Percentiles rank a stretch among this genome's conserved stretches.
Evolutionary conservation across 2,797 vertebrate genomes (phyloP).

Genomic region (Danio choprae): DNA sequence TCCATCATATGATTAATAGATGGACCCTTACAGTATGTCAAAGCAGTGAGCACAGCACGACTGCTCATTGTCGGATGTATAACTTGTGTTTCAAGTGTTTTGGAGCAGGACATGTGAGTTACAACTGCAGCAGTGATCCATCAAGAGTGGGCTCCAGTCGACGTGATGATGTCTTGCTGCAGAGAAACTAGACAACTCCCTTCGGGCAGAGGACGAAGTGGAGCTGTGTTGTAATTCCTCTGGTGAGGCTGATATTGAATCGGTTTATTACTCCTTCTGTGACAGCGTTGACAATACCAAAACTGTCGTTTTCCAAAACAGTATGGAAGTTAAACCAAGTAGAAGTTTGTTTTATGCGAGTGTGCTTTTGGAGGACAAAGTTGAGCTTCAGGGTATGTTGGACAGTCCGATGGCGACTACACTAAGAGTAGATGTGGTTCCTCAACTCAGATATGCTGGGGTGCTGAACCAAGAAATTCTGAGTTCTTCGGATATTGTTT

Average conservation of each 20-base stretch:
- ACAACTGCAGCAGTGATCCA: not conserved
- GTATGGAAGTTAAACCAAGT: not conserved
- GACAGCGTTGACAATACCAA: not conserved
- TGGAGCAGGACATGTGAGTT: not conserved
- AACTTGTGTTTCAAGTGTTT: slow-evolving; percentile 21
- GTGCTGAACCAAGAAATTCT: not conserved
- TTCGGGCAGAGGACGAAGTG: not conserved
- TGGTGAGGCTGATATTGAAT: not conserved
- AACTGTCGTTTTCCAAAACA: not conserved
- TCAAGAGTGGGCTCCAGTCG: not conserved
- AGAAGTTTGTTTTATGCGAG: slow-evolving; percentile 4
- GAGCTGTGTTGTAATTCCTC: slow-evolving; percentile 7
- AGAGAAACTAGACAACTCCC: slow-evolving; percentile 28
- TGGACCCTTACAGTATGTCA: too few species aligned
- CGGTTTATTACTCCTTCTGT: not conserved
- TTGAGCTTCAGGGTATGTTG: slow-evolving; percentile 2
- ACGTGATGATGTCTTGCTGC: not conserved
- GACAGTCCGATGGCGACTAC: slow-evolving; percentile 5
- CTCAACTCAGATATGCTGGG: not conserved
- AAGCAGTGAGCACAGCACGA: not conserved
- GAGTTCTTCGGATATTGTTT: not conserved
- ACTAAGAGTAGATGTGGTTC: not conserved
- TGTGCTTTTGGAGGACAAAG: slow-evolving; percentile 6
- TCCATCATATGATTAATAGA: too few species aligned
- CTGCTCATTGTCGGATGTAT: not conserved